Conservation (phyloP, 2,797 vertebrate genomes). For the Remorina albescens region DNA sequence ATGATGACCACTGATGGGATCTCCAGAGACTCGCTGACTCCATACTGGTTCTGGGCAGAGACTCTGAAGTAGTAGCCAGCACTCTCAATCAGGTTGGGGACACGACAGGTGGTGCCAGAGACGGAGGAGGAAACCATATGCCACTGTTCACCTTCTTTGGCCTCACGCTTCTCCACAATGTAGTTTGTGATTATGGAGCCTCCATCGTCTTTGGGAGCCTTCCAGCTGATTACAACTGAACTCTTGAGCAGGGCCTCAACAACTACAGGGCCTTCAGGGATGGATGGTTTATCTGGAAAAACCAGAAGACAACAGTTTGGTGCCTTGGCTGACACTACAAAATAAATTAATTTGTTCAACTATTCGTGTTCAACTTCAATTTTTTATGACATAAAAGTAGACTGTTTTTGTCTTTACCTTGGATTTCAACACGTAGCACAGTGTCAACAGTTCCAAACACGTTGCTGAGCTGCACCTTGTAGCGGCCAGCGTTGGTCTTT, state of each 20-base stretch:
- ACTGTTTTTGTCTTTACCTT: too few species aligned
- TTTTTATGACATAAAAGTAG: too few species aligned
- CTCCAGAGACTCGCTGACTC: conserved; percentile 94
- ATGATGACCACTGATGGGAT: conserved; percentile 92
- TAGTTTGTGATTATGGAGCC: conserved; percentile 97
- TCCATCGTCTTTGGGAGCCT: conserved; percentile 94
- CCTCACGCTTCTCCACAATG: conserved; percentile 96
- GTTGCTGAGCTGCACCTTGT: conserved; percentile 98
- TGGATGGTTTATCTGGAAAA: conserved; percentile 93
- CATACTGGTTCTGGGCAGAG: conserved; percentile 96
- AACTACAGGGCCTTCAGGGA: conserved; percentile 92
- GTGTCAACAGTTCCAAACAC: conserved; percentile 92
- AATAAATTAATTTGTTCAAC: background rate
- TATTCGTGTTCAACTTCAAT: background rate
- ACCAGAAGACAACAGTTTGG: background rate
- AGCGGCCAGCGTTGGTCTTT: conserved; percentile 95
- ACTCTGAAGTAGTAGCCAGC: conserved; percentile 99
- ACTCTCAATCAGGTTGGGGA: conserved; percentile 94
- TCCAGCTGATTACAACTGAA: conserved; percentile 96
- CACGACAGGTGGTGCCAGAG: conserved; percentile 92
- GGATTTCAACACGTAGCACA: conserved; percentile 94
- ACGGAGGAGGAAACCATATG: conserved; percentile 95
- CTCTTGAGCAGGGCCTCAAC: conserved; percentile 95
- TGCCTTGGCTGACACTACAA: background rate
- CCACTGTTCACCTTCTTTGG: conserved; percentile 97